phyloP scores from a whole-genome alignment of 2,888 invertebrate species.

The Acanthacorydalis orientalis region DNA sequence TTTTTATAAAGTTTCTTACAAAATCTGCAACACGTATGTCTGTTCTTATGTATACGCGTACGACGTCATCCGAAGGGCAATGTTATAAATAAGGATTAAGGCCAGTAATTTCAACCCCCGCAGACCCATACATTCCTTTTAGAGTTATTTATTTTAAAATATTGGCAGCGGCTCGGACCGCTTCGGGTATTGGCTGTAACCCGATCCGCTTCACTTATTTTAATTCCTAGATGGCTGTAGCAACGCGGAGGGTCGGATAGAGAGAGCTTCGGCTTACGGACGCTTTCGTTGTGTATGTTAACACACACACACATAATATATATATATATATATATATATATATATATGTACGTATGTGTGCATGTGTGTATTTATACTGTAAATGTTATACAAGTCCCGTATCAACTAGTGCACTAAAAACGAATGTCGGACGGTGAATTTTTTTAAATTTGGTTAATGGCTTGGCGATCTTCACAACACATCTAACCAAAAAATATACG shows the following conservation, averaged over 20 bases:
- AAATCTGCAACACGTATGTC: slow-evolving; percentile 6
- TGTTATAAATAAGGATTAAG: slow-evolving; percentile 32
- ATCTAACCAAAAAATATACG: no score
- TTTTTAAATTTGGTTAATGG: no score
- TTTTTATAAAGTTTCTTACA: no score
- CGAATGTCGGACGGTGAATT: no score
- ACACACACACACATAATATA: no score
- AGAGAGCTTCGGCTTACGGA: not conserved
- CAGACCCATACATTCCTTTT: slow-evolving; percentile 26
- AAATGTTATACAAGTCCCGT: no score
- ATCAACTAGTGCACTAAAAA: no score
- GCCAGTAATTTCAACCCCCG: slow-evolving; percentile 25
- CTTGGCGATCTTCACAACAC: no score
- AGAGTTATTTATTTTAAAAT: slow-evolving; percentile 32
- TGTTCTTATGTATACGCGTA: not conserved
- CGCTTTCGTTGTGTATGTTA: no score
- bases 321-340: no score
- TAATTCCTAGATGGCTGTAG: slow-evolving; percentile 18
- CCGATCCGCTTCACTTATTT: slow-evolving; percentile 30
- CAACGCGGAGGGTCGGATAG: not conserved
- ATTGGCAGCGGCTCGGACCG: slow-evolving; percentile 24
- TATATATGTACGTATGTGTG: no score
- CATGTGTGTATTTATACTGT: no score
- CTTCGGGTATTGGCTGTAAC: slow-evolving; percentile 14
- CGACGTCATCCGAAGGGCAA: slow-evolving; percentile 22